Base-by-base conservation (phyloP, 2,888 invertebrate species). In the Rhagonycha lutea region DNA sequence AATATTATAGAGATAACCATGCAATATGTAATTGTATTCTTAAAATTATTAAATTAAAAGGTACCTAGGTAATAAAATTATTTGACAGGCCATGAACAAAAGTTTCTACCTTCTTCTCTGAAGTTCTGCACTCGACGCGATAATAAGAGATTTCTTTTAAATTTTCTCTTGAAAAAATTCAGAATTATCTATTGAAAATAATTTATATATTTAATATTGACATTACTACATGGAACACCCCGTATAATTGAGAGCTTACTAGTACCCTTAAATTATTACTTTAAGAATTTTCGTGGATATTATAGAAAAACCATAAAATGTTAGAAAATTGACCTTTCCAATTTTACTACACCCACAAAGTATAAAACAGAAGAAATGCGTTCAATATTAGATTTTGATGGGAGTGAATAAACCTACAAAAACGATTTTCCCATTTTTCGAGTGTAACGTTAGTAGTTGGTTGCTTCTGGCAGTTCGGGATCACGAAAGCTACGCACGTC, bases 401-500 rank as follows among this genome's bases (percentile, higher is more conserved):
- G 60, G 76, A 78, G 74, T 78, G 78, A 78, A 73, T 78, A 78
- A 79, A 81, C 80, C 79, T 77, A 78, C 78, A 77, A 74, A 80
- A 80, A 69, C 80, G 80, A 80, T 81, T 81, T 78, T 72, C 78
- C 75, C 77, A 75, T 77, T 77, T 80, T 78, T 80, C 73, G 78
- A 73, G 72, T 80, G 80, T 81, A 80, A 80, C 73, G 74, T 73
- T 73, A 76, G 78, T 79, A 77, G 77, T 79, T 79, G 79, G 77
- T 79, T 79, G 80, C 78, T 76, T 76, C 74, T 76, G 78, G 76
- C 78, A 76, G 74, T 78, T 74, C 68, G 60, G 74, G 80, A 81
- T 82, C 82, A 79, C 74, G 82, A 73, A 83, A 72, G 80, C 83
- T 73, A 75, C 76, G 80, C 83, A 83, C 83, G 83, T 83, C 83